phyloP scores from a whole-genome alignment of 2,888 invertebrate species.

The Lithophane ornitopus region DNA sequence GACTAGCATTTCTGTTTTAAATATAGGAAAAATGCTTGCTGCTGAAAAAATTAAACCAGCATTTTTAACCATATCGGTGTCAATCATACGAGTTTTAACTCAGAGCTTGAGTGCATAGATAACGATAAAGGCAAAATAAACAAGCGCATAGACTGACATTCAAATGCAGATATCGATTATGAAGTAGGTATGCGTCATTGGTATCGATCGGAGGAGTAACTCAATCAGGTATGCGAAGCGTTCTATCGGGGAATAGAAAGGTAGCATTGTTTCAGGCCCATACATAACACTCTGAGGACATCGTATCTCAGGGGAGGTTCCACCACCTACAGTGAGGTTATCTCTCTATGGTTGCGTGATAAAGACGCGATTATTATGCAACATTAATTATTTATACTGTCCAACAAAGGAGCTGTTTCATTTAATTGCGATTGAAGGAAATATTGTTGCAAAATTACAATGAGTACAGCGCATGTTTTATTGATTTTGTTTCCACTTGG shows the following conservation, averaged over 20 bases:
- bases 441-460: conserved; percentile 39
- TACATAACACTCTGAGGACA: conserved; percentile 76
- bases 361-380: conserved; percentile 57
- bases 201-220: conserved; percentile 74
- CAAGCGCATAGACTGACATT: conserved; percentile 25
- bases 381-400: conserved; percentile 47
- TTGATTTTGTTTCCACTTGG: conserved; percentile 29
- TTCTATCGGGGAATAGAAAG: conserved; percentile 77
- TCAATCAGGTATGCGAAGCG: conserved; percentile 70
- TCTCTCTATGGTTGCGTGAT: conserved; percentile 52
- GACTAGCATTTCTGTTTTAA: conserved; percentile 17
- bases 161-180: conserved; percentile 52
- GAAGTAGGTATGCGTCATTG: conserved; percentile 74
- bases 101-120: conserved; percentile 31
- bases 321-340: conserved; percentile 56
- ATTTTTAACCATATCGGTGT: conserved; percentile 18
- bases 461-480: conserved; percentile 13
- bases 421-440: conserved; percentile 46
- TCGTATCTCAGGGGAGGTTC: conserved; percentile 71
- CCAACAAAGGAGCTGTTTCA: conserved; percentile 39
- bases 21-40: neutral
- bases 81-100: conserved; percentile 33
- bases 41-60: neutral
- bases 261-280: conserved; percentile 77
- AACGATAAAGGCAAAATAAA: conserved; percentile 45